Percentiles rank a stretch among this genome's conserved stretches.
phyloP scores from a whole-genome alignment of 2,113 vertebrate species.

The Bubo scandiacus region DNA sequence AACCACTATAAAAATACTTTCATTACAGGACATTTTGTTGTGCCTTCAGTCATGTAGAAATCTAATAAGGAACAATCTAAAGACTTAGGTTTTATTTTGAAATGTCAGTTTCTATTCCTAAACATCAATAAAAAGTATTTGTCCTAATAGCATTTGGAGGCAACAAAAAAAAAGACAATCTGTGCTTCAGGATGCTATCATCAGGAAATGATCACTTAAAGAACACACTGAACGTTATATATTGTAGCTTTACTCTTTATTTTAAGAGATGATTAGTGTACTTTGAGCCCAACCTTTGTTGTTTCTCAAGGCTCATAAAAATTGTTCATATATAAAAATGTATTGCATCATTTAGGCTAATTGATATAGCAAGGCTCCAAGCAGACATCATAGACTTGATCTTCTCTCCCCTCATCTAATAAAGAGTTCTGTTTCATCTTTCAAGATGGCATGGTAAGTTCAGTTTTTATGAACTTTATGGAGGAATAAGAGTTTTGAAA shows the following conservation, averaged over 20 bases:
- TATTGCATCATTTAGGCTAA: not conserved
- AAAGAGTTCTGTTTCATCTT: not conserved
- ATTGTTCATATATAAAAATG: not conserved
- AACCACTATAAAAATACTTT: not conserved
- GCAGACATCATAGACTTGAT: not conserved
- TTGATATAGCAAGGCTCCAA: not conserved
- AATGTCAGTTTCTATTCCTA: slow-evolving; percentile 40
- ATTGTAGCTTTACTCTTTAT: not conserved
- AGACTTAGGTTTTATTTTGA: slow-evolving; percentile 17
- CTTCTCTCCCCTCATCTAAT: not conserved
- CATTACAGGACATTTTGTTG: slow-evolving; percentile 1
- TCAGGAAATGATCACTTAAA: not conserved
- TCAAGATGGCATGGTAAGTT: not conserved
- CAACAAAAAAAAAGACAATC: not conserved
- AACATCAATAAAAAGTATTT: not conserved
- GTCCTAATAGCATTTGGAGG: not conserved
- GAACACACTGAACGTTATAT: not conserved
- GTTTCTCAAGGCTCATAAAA: not conserved
- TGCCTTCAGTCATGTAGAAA: slow-evolving; percentile 12
- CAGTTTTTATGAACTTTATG: not conserved
- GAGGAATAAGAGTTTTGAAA: not conserved
- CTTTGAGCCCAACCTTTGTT: not conserved
- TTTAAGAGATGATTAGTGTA: not conserved
- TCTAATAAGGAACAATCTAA: not conserved
- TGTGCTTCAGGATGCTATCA: not conserved